These are phyloP conservation scores for Antechinus stuartii DNA, from an alignment of 2,113 vertebrate species.

Conservation along the genomic window DNA sequence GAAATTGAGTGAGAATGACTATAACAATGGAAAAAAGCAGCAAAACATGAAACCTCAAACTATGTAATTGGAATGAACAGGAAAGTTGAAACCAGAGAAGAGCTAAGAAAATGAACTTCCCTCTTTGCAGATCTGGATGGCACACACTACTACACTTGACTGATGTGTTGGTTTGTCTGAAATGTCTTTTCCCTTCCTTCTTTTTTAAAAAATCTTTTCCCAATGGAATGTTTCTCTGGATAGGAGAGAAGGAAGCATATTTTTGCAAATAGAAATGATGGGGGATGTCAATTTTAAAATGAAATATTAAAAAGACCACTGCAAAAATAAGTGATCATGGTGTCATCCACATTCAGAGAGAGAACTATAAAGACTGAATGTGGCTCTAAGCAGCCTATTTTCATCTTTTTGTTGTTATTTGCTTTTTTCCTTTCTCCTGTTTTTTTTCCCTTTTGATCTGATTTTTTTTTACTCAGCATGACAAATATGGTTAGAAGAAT, in stretches of 20 bases:
- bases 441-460: too few species aligned
- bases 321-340: background rate
- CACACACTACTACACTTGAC: background rate
- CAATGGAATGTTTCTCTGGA: background rate
- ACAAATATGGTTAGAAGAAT: too few species aligned
- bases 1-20: background rate
- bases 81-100: background rate
- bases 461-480: too few species aligned
- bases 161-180: background rate
- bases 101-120: background rate
- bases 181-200: background rate
- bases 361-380: too few species aligned
- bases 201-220: background rate
- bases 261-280: background rate
- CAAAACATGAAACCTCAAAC: background rate
- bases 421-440: too few species aligned
- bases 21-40: background rate
- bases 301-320: background rate
- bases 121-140: background rate
- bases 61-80: background rate
- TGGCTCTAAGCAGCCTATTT: too few species aligned
- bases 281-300: background rate
- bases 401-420: too few species aligned
- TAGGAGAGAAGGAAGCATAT: background rate
- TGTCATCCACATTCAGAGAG: background rate